These are phyloP conservation scores for Rattus rattus DNA, from an alignment of 2,113 vertebrate genomes.

Conservation along the genomic window DNA sequence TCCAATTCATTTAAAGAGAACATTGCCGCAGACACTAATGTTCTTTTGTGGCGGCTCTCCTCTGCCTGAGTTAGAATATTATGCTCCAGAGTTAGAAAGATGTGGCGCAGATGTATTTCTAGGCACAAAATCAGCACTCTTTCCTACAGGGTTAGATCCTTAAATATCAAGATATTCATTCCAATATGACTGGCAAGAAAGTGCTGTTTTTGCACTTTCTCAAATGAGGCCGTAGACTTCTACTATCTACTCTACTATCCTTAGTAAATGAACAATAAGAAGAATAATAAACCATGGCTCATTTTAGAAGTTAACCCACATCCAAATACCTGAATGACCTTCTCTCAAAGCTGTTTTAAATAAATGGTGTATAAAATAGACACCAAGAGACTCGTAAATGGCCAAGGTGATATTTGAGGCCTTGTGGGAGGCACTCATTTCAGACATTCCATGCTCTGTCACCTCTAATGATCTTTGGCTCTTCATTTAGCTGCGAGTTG, in stretches of 20 bases:
- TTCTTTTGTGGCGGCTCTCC: background rate
- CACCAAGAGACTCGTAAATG: constrained; percentile 70
- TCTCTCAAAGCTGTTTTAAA: constrained; percentile 82
- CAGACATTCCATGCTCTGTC: constrained; percentile 81
- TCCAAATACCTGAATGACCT: constrained; percentile 79
- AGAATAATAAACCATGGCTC: constrained; percentile 78
- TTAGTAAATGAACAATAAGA: constrained; percentile 75
- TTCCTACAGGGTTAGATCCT: constrained; percentile 58
- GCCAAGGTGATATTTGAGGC: constrained; percentile 77
- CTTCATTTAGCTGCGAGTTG: constrained; percentile 75
- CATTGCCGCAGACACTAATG: constrained; percentile 39
- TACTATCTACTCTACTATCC: background rate
- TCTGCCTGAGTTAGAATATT: constrained; percentile 53
- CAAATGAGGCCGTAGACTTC: constrained; percentile 60
- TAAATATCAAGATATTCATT: constrained; percentile 69
- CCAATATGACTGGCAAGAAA: constrained; percentile 49
- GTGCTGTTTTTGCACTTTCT: constrained; percentile 72
- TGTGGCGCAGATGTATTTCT: background rate
- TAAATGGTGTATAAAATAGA: constrained; percentile 82
- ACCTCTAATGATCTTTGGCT: constrained; percentile 80
- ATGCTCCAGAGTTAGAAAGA: constrained; percentile 1
- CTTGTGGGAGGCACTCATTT: constrained; percentile 75
- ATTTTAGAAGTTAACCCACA: constrained; percentile 77
- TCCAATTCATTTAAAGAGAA: constrained; percentile 68
- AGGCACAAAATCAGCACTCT: constrained; percentile 58